phyloP scores from a whole-genome alignment of 2,797 vertebrate species.

The Iguana delicatissima region DNA sequence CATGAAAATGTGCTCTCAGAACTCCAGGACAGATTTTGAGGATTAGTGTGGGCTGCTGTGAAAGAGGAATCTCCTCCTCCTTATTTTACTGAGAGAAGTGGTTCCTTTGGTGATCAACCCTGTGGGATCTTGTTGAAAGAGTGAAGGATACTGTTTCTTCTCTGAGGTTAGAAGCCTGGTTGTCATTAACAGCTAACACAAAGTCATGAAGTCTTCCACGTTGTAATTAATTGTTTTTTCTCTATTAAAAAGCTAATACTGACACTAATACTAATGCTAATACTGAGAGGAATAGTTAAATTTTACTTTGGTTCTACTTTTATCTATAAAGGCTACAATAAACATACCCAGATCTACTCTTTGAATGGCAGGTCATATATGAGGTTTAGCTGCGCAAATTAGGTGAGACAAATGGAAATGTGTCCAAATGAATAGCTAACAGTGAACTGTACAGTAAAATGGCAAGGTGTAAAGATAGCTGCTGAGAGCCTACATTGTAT shows the following conservation, averaged over 20 bases:
- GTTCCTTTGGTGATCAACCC: too few relatives aligned
- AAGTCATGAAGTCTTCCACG: background rate
- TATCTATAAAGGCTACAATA: background rate
- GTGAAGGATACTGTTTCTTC: too few relatives aligned
- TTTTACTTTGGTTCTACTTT: background rate
- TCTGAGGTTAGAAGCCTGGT: too few relatives aligned
- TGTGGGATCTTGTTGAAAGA: too few relatives aligned
- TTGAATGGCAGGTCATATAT: background rate
- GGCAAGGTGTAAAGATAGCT: background rate
- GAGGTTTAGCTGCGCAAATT: background rate
- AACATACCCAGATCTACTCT: background rate
- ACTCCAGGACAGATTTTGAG: too few relatives aligned
- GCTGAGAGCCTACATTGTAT: background rate
- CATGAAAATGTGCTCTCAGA: too few relatives aligned
- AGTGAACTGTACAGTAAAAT: background rate
- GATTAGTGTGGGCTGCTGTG: too few relatives aligned
- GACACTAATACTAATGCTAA: too few relatives aligned
- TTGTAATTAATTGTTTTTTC: background rate
- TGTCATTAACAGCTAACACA: too few relatives aligned
- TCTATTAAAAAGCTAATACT: background rate
- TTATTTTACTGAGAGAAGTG: too few relatives aligned
- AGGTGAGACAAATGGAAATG: background rate
- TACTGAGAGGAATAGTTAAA: background rate
- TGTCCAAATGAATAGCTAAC: background rate
- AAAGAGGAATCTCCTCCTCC: too few relatives aligned